Evolutionary conservation across 2,797 vertebrate genomes (phyloP), one percentile per base, ranked within the genome.

Genomic region (Hypotaenidia philippensis): DNA sequence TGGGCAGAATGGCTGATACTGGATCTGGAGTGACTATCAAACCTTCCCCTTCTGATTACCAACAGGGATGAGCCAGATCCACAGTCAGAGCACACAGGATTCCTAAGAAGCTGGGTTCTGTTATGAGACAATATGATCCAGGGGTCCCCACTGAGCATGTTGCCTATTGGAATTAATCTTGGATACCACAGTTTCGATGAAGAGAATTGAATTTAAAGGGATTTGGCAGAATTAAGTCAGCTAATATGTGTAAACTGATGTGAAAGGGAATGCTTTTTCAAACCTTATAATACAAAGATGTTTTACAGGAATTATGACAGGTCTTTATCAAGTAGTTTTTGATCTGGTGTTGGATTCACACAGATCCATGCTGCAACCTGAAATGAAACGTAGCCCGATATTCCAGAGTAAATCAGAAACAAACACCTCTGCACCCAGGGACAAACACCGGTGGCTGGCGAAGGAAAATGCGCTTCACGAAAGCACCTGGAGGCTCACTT

Each of bases 381-480:
- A 79, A 86, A 29, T 78, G 34, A 25, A n/a, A 22, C 4, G 3
- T 47, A 45, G 29, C 31, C 36, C 13, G 10, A 26, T 65, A 14
- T 87, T 92, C 41, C 38, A 53, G n/a, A 69, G n/a, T 59, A 64
- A 52, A 76, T 81, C 55, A 91, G 86, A 92, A 95, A 69, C 17
- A 38, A 95, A 69, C 17, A 38, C 29, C 27, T 76, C 40, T 96
- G 38, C n/a, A 45, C 32, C 50, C n/a, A 36, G 5, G 23, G 7
- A 44, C 25, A 49, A 81, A 59, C 16, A 10, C 0, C 74, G 34
- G 32, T 5, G 3, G 9, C 57, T 92, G 72, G 59, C 80, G 90
- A 63, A 94, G 69, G 18, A 64, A 72, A 56, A 49, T 1, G 2
- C 11, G 65, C 84, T 41, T 32, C 22, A 13, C 8, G 9, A 56